Evolutionary conservation across 2,797 vertebrate species (phyloP).

Genomic region (Acomys russatus): DNA sequence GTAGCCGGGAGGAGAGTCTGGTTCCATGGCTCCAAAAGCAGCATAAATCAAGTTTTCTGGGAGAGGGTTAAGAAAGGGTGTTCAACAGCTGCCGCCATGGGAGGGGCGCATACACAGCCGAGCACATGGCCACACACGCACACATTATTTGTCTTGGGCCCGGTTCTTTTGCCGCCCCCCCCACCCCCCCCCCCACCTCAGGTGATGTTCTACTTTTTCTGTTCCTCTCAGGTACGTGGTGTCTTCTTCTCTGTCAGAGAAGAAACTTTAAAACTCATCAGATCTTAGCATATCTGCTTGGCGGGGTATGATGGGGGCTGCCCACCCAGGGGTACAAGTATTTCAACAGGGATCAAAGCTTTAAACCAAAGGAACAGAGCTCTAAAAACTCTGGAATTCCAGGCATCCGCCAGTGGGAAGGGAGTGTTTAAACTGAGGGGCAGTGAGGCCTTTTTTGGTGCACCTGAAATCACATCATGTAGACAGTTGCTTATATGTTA

Average conservation of each 20-base stretch:
- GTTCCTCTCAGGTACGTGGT: slow-evolving; percentile 55
- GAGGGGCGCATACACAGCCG: slow-evolving; percentile 63
- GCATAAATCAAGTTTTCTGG: slow-evolving; percentile 85
- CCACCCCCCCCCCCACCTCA: not conserved
- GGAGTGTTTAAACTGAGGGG: slow-evolving; percentile 84
- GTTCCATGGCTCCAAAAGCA: slow-evolving; percentile 81
- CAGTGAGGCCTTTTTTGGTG: slow-evolving; percentile 85
- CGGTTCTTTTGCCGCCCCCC: slow-evolving; percentile 10
- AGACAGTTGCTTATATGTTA: slow-evolving; percentile 84
- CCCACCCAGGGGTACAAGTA: slow-evolving; percentile 79
- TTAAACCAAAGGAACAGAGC: slow-evolving; percentile 80
- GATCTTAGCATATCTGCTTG: slow-evolving; percentile 33
- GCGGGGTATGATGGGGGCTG: slow-evolving; percentile 73
- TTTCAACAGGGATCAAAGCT: slow-evolving; percentile 83
- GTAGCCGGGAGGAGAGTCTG: slow-evolving; percentile 82
- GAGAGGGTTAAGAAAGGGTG: slow-evolving; percentile 83
- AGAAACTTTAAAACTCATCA: slow-evolving; percentile 57
- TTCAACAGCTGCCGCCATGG: slow-evolving; percentile 81
- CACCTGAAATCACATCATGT: slow-evolving; percentile 85
- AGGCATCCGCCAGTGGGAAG: slow-evolving; percentile 82
- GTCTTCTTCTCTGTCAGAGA: slow-evolving; percentile 66
- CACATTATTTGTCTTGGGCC: slow-evolving; percentile 79
- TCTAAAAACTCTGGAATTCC: slow-evolving; percentile 84
- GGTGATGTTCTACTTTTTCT: slow-evolving; percentile 48
- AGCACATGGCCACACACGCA: slow-evolving; percentile 78